Evolutionary conservation across 2,113 vertebrate species (phyloP), one percentile per base, ranked within the genome.

Genomic region (Stigmatopora nigra): DNA sequence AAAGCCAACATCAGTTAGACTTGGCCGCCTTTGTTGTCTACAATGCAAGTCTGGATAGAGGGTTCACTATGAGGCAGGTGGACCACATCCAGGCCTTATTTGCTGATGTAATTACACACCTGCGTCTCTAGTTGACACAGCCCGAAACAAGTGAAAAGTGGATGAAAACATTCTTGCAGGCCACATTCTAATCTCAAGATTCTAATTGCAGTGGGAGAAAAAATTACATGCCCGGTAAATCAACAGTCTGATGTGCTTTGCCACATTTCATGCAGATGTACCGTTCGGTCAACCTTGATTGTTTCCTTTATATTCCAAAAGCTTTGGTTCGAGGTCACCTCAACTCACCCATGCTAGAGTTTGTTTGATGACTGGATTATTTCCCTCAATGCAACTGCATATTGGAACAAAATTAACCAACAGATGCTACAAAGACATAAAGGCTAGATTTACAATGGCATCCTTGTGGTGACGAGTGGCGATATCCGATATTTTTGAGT

Each of bases 71-170:
- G 86, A 82, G 83, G 86, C 88, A 88, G 89, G 88, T 88, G 89
- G 87, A 85, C 78, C 79, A 73, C 82, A 78, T 87, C 88, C 89
- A 90, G 83, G 73, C 72, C 80, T 86, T 88, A 89, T 90, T 41
- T 88, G 88, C 83, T 71, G 76, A 82, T 67, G 75, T 89, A 87
- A 91, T 90, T 90, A 90, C 83, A 83, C 88, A 91, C 90, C 89
- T 91, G 89, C 81, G 81, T 79, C 71, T 79, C 57, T 76, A 69
- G 61, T 73, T 68, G 66, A 70, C 71, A 47, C 68, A 79, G 69
- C 66, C 71, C 72, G 79, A 69, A 75, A 74, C 70, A 51, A 38
- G 59, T 45, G 61, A 75, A 77, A 67, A 68, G 49, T 47, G 6
- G 7, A 35, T 5, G 36, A 82, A 75, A 48, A 53, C 3, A 53